These are phyloP conservation scores for Chiridota heheva DNA, from an alignment of 35 echinoderm and acorn worm species.

Conservation along the genomic window DNA sequence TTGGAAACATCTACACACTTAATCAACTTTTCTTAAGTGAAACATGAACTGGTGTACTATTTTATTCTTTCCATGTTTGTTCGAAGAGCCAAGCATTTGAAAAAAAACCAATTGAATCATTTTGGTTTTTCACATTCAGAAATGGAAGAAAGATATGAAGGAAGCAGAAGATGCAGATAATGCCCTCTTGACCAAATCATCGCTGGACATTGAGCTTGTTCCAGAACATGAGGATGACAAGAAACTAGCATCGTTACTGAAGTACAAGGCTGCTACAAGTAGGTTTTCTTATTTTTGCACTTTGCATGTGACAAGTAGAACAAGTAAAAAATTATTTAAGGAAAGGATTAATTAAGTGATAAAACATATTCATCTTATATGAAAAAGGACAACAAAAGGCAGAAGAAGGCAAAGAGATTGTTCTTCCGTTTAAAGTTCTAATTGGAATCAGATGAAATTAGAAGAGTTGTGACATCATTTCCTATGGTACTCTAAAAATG, in stretches of 20 bases:
- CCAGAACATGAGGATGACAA: constrained; percentile 87
- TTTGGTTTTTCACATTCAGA: constrained; percentile 41
- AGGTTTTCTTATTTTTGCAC: constrained; percentile 26
- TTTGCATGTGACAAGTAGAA: background rate
- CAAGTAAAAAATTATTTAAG: background rate
- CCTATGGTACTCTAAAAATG: no score
- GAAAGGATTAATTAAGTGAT: background rate
- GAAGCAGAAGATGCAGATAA: constrained; percentile 52
- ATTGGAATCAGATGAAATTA: no score
- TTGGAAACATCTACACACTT: no score
- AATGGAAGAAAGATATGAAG: constrained; percentile 64
- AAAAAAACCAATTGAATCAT: no score
- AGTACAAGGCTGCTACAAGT: constrained; percentile 77
- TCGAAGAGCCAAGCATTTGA: no score
- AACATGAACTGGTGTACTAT: no score
- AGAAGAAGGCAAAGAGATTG: background rate
- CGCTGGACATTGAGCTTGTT: constrained; percentile 81
- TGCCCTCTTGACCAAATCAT: constrained; percentile 71
- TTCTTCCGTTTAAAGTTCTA: no score
- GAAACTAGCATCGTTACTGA: constrained; percentile 84
- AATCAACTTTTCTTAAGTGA: no score
- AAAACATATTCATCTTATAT: no score
- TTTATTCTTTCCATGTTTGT: no score
- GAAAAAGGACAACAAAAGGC: background rate
- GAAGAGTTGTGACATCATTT: no score